Conservation (phyloP, 2,797 vertebrate genomes). For the Halcyon chelicuti region DNA sequence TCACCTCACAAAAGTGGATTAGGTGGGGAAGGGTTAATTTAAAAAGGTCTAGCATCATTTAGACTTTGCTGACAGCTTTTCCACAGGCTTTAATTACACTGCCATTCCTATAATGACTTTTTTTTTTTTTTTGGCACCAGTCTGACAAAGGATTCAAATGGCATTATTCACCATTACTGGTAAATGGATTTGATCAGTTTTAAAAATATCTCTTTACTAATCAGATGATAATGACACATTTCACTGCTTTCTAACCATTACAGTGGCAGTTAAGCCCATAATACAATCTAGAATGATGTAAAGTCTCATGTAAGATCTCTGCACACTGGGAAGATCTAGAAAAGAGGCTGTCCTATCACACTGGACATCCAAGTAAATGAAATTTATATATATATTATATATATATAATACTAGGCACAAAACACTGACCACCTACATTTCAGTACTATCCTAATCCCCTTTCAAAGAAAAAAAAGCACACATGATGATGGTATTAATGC, state of each 20-base stretch:
- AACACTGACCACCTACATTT: background rate
- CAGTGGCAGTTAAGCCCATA: background rate
- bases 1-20: background rate
- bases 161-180: background rate
- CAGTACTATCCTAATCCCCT: background rate
- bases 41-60: background rate
- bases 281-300: background rate
- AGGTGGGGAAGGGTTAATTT: background rate
- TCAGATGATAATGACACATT: background rate
- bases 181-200: background rate
- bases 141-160: background rate
- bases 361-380: background rate
- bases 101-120: background rate
- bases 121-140: background rate
- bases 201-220: background rate
- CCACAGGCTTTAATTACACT: background rate
- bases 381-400: too few relatives aligned
- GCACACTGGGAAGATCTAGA: background rate
- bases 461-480: background rate
- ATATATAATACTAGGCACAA: background rate
- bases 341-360: background rate
- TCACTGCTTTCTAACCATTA: background rate
- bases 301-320: background rate
- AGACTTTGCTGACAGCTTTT: background rate
- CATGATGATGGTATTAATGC: background rate